phyloP scores from a whole-genome alignment of 2,113 vertebrate species.

The Carollia perspicillata region DNA sequence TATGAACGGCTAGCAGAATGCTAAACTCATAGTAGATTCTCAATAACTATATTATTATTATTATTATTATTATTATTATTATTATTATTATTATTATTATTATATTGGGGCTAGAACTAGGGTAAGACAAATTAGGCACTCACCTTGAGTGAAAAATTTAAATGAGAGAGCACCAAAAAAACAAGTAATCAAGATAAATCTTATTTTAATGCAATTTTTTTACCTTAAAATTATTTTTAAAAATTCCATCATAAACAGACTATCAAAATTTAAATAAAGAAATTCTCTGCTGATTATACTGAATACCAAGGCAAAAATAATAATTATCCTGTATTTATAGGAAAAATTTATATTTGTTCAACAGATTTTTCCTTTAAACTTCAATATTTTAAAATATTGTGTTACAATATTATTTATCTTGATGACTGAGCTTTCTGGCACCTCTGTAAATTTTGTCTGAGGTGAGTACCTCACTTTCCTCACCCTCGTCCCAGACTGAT shows the following conservation, averaged over 20 bases:
- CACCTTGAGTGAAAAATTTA: neutral
- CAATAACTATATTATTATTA: too few relatives aligned
- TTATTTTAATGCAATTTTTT: neutral
- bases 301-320: neutral
- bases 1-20: neutral
- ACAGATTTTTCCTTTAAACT: neutral
- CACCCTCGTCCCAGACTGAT: fast-evolving
- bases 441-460: neutral
- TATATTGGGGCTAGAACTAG: neutral
- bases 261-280: neutral
- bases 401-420: neutral
- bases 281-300: neutral
- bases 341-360: neutral
- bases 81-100: neutral
- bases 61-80: too few relatives aligned
- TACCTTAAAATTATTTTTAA: neutral
- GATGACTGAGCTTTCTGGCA: neutral
- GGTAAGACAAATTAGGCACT: neutral
- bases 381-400: neutral
- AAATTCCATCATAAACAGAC: neutral
- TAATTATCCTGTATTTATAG: neutral
- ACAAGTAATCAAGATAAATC: neutral
- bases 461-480: neutral
- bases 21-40: neutral
- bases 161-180: neutral